phyloP scores from a whole-genome alignment of 2,113 vertebrate genomes.

The Cynocephalus volans region DNA sequence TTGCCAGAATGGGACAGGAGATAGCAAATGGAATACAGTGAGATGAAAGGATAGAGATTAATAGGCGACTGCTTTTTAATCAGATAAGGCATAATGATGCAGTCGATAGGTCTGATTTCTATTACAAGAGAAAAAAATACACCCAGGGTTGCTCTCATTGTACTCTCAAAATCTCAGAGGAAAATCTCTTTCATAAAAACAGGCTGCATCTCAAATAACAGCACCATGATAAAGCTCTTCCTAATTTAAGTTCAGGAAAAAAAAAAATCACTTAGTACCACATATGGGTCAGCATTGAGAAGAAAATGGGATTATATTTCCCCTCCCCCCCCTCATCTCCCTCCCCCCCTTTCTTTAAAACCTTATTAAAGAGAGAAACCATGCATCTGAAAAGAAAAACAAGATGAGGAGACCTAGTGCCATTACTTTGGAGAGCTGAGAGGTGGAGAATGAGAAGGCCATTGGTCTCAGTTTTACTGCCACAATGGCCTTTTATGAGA shows the following conservation, averaged over 20 bases:
- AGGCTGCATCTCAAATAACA: conserved; percentile 68
- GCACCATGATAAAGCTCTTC: conserved; percentile 65
- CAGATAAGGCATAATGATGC: conserved; percentile 59
- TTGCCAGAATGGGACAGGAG: conserved; percentile 61
- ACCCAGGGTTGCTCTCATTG: conserved; percentile 65
- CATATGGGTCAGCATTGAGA: conserved; percentile 79
- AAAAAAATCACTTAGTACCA: conserved; percentile 57
- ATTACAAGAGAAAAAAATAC: background rate
- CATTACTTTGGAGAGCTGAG: conserved; percentile 88
- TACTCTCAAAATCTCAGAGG: conserved; percentile 73
- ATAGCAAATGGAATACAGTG: conserved; percentile 45
- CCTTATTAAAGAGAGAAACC: conserved; percentile 86
- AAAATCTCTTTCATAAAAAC: conserved; percentile 67
- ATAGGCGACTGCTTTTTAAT: conserved; percentile 66
- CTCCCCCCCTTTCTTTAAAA: conserved; percentile 69
- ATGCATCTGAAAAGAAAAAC: conserved; percentile 90
- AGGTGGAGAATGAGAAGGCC: conserved; percentile 89
- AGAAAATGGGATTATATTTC: conserved; percentile 86
- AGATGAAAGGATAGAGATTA: conserved; percentile 56
- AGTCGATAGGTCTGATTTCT: conserved; percentile 55
- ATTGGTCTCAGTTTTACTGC: conserved; percentile 90
- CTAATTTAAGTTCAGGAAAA: conserved; percentile 79
- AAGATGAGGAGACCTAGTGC: conserved; percentile 84
- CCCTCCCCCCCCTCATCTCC: background rate
- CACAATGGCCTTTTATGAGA: conserved; percentile 91